These are phyloP conservation scores for Chrysodeixis includens DNA, from an alignment of 2,888 invertebrate species.

Conservation along the genomic window DNA sequence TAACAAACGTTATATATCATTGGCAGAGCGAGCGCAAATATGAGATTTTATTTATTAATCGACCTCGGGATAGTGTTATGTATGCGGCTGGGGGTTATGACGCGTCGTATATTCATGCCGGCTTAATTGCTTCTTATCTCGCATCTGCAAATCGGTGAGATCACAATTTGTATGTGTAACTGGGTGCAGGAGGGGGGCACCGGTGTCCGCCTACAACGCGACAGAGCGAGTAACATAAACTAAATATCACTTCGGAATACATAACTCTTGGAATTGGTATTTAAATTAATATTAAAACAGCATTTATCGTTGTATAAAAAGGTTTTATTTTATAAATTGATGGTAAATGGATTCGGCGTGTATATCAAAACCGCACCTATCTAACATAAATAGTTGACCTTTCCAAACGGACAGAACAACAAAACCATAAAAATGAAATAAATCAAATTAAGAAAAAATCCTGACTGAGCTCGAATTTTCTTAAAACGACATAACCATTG, in stretches of 20 bases:
- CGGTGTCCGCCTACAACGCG: conserved; percentile 34
- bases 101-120: conserved; percentile 57
- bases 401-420: neutral
- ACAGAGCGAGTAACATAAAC: neutral
- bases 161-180: conserved; percentile 68
- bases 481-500: conserved; percentile 24
- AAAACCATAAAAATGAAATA: neutral
- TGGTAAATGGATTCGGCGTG: neutral
- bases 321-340: neutral
- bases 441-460: neutral
- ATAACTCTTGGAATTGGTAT: conserved; percentile 6
- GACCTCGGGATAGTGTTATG: conserved; percentile 66
- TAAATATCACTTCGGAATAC: conserved; percentile 16
- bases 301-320: neutral
- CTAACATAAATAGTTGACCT: neutral
- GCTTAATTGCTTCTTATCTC: conserved; percentile 77
- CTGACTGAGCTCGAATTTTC: conserved; percentile 3
- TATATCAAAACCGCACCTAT: neutral
- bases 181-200: conserved; percentile 2
- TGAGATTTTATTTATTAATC: conserved; percentile 79
- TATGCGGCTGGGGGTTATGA: conserved; percentile 54
- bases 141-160: conserved; percentile 70
- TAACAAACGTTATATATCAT: conserved; percentile 87
- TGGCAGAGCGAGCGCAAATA: conserved; percentile 81
- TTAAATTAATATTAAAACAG: neutral